Conservation (phyloP, 1,140 invertebrate genomes). For the Brachionus paranguensis region DNA sequence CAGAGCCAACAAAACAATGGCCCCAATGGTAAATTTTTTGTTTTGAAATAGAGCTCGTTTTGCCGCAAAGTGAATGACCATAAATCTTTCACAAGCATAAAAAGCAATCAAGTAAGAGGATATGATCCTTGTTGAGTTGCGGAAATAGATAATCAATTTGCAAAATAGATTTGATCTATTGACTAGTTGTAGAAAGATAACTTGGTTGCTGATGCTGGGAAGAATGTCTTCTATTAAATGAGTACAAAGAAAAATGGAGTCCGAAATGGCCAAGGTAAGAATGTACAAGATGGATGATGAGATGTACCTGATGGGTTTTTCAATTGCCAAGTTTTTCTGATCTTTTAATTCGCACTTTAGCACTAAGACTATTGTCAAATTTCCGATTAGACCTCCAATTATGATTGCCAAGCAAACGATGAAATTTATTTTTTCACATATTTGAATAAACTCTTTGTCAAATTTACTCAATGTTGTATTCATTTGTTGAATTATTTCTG, state of each 20-base stretch:
- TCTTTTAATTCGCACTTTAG: too few relatives aligned
- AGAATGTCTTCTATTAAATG: conserved; percentile 26
- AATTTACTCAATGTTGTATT: too few relatives aligned
- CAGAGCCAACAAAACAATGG: neutral
- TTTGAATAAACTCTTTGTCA: too few relatives aligned
- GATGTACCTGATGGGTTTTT: neutral
- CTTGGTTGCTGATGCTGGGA: neutral
- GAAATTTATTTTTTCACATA: too few relatives aligned
- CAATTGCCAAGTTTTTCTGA: neutral
- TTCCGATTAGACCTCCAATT: too few relatives aligned
- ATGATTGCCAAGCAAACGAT: too few relatives aligned
- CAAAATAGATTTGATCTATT: neutral
- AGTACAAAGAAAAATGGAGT: neutral
- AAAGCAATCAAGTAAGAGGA: neutral
- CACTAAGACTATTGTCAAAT: too few relatives aligned
- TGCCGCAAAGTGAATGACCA: neutral
- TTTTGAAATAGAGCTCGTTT: neutral
- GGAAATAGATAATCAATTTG: neutral
- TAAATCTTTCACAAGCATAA: conserved; percentile 2
- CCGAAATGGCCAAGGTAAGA: neutral
- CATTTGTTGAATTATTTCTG: too few relatives aligned
- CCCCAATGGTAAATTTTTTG: neutral
- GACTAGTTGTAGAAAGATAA: neutral
- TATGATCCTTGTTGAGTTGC: neutral
- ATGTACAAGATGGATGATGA: neutral